A percentile compares a stretch with the other conserved stretches of the same genome.
Conservation (phyloP, 2,888 invertebrate genomes). For the Eudemis profundana region DNA sequence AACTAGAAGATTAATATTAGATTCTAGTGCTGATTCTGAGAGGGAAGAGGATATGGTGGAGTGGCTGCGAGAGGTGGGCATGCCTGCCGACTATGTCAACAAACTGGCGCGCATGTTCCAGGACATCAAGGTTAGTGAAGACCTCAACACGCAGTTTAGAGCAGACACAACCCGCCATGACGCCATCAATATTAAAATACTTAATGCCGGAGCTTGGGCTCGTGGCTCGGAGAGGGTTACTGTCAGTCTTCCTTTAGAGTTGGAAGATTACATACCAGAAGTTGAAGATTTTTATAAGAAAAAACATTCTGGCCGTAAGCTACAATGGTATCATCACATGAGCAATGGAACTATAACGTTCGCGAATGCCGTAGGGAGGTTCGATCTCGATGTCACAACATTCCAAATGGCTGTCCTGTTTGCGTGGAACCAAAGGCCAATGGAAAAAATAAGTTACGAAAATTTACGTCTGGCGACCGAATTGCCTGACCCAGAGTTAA, state of each 20-base stretch:
- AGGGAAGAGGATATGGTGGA: conserved; percentile 99
- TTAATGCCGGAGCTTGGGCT: conserved; percentile 99
- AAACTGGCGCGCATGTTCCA: conserved; percentile 99
- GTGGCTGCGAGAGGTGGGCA: conserved; percentile 98
- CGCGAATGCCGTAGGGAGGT: conserved; percentile 95
- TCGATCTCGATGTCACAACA: conserved; percentile 99
- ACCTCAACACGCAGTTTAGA: conserved; percentile 97
- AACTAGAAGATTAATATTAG: conserved; percentile 96
- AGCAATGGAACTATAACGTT: conserved; percentile 99
- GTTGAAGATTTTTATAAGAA: conserved; percentile 99
- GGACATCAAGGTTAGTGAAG: conserved; percentile 99
- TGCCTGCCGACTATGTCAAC: conserved; percentile 99
- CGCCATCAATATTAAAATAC: conserved; percentile 98
- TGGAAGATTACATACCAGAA: conserved; percentile 99
- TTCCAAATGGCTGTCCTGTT: conserved; percentile 99
- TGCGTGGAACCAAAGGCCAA: conserved; percentile 98
- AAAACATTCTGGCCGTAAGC: conserved; percentile 98
- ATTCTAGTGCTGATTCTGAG: conserved; percentile 99
- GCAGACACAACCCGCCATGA: conserved; percentile 92
- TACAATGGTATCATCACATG: conserved; percentile 99
- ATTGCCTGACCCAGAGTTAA: conserved; percentile 96
- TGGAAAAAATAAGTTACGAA: conserved; percentile 97
- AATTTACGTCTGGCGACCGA: conserved; percentile 98
- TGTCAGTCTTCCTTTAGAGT: conserved; percentile 97
- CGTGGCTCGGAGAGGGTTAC: conserved; percentile 97